These are phyloP conservation scores for Drosophila equinoxialis DNA, from an alignment of 1,140 invertebrate species.

Conservation along the genomic window DNA sequence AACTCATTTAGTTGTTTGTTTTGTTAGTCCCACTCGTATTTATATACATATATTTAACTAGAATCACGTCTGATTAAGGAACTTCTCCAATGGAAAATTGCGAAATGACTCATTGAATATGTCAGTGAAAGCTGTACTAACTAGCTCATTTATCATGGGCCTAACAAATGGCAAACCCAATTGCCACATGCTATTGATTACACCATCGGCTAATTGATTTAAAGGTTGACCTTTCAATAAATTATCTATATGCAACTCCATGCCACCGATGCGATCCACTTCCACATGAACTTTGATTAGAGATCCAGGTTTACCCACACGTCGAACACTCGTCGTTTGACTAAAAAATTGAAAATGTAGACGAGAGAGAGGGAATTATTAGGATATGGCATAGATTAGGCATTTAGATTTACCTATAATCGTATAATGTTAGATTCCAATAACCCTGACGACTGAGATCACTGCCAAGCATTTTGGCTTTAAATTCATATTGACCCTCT, in stretches of 20 bases:
- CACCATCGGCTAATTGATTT: constrained; percentile 84
- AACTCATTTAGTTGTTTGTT: not conserved
- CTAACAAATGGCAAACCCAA: constrained; percentile 89
- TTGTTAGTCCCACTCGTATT: constrained; percentile 1
- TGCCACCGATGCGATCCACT: constrained; percentile 88
- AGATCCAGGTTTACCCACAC: constrained; percentile 82
- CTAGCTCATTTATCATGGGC: constrained; percentile 91
- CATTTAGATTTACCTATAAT: constrained; percentile 84
- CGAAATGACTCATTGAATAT: constrained; percentile 90
- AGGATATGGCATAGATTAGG: too few species aligned
- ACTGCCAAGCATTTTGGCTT: constrained; percentile 86
- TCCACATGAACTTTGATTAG: constrained; percentile 87
- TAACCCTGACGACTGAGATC: constrained; percentile 86
- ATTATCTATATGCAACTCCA: constrained; percentile 91
- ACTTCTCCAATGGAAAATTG: constrained; percentile 87
- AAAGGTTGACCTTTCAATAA: constrained; percentile 86
- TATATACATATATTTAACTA: constrained; percentile 21
- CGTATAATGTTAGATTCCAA: constrained; percentile 90
- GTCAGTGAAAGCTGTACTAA: constrained; percentile 90
- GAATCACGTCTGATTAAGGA: constrained; percentile 68
- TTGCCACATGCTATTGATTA: constrained; percentile 90
- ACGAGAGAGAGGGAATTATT: not conserved
- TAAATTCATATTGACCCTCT: constrained; percentile 87
- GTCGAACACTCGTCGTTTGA: constrained; percentile 90
- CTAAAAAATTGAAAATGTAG: constrained; percentile 10